phyloP scores from a whole-genome alignment of 2,797 vertebrate species.

The Ambastaia sidthimunki region DNA sequence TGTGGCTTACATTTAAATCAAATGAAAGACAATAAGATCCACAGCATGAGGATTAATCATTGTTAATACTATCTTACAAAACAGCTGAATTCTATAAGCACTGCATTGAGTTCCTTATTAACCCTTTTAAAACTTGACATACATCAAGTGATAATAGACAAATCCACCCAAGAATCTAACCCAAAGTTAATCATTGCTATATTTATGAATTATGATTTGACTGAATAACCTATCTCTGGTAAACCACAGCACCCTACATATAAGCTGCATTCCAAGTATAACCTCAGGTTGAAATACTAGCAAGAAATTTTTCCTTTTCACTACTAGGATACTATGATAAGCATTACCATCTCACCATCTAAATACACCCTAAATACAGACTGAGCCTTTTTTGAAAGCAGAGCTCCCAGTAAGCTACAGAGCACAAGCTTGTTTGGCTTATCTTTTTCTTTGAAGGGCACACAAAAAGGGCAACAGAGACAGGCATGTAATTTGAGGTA shows the following conservation, averaged over 20 bases:
- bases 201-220: neutral
- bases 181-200: neutral
- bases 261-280: neutral
- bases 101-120: neutral
- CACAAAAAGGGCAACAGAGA: conserved; percentile 65
- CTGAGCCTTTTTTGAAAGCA: conserved; percentile 24
- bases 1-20: conserved; percentile 31
- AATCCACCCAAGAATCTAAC: neutral
- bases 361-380: conserved; percentile 56
- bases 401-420: conserved; percentile 34
- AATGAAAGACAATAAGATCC: conserved; percentile 16
- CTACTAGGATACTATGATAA: conserved; percentile 12
- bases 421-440: conserved; percentile 26
- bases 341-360: conserved; percentile 46
- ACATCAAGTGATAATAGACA: too few relatives aligned
- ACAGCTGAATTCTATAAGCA: neutral
- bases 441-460: conserved; percentile 48
- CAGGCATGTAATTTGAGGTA: conserved; percentile 75
- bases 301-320: neutral
- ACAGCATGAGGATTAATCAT: neutral
- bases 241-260: neutral
- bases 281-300: conserved; percentile 6
- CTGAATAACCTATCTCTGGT: neutral
- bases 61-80: too few relatives aligned
- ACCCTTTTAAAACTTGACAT: too few relatives aligned